A percentile compares a stretch with the other conserved stretches of the same genome.
Conservation (phyloP, 2,113 vertebrate genomes). For the Xiphophorus maculatus region DNA sequence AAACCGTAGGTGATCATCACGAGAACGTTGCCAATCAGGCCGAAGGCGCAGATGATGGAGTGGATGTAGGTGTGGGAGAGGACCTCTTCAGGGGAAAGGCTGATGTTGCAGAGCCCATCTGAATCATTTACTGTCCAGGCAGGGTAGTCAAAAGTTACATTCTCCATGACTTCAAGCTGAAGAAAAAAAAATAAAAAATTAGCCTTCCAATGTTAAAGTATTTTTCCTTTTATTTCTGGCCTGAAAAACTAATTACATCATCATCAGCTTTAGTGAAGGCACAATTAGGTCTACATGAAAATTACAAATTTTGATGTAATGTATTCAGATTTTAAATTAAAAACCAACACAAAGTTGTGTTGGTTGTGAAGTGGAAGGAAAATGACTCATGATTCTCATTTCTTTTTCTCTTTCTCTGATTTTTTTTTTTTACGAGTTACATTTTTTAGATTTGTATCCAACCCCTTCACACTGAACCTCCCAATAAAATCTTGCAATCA, state of each 20-base stretch:
- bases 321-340: too few relatives aligned
- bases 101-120: conserved; percentile 22
- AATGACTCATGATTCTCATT: too few relatives aligned
- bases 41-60: conserved; percentile 83
- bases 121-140: accelerated
- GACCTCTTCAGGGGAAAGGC: conserved; percentile 7
- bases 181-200: conserved; percentile 3
- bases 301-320: neutral
- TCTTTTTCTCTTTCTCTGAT: too few relatives aligned
- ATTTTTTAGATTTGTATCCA: too few relatives aligned
- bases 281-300: neutral
- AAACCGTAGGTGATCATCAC: conserved; percentile 88
- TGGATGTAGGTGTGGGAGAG: conserved; percentile 68
- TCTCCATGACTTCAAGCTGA: conserved; percentile 45
- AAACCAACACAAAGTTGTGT: too few relatives aligned
- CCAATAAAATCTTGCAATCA: too few relatives aligned
- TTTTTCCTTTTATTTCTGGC: neutral
- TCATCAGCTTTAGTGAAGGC: too few relatives aligned
- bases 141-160: neutral
- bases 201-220: neutral
- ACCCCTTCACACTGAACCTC: neutral
- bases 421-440: too few relatives aligned
- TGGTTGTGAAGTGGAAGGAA: too few relatives aligned
- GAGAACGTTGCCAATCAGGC: conserved; percentile 88
- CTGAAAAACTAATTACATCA: too few relatives aligned